Evolutionary conservation across 2,888 invertebrate genomes (phyloP).

Genomic region (Tiliacea aurago): DNA sequence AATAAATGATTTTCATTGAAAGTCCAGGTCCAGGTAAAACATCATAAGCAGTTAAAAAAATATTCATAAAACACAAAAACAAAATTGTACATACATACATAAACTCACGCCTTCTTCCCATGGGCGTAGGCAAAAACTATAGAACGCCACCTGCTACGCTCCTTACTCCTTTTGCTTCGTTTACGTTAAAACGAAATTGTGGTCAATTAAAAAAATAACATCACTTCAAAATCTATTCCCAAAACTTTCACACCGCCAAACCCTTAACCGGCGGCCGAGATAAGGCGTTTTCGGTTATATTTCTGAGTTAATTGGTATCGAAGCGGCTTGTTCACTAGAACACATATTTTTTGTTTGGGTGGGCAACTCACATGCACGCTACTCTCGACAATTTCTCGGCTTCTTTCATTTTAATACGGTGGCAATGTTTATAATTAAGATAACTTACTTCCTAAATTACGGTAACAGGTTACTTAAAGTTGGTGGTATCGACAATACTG

Average conservation of each 20-base stretch:
- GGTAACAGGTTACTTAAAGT: constrained; percentile 28
- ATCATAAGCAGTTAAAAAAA: too few species aligned
- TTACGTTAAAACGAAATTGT: too few species aligned
- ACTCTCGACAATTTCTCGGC: constrained; percentile 29
- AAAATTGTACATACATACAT: too few species aligned
- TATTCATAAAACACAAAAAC: too few species aligned
- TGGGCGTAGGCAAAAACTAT: too few species aligned
- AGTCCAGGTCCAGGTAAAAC: too few species aligned
- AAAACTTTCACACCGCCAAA: constrained; percentile 39
- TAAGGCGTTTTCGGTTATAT: constrained; percentile 78
- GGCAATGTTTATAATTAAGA: constrained; percentile 44
- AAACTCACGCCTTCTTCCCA: too few species aligned
- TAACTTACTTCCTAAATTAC: constrained; percentile 19
- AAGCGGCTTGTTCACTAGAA: constrained; percentile 72
- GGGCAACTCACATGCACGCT: constrained; percentile 69
- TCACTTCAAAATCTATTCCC: not conserved
- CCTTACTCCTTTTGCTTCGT: too few species aligned
- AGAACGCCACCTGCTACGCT: too few species aligned
- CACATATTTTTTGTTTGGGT: constrained; percentile 77
- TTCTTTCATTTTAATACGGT: constrained; percentile 38
- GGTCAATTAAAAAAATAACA: too few species aligned
- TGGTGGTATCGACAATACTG: constrained; percentile 13
- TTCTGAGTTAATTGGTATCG: constrained; percentile 82
- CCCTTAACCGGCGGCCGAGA: constrained; percentile 76
- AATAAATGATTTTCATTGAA: too few species aligned